These are phyloP conservation scores for Brenthis daphne DNA, from an alignment of 2,888 invertebrate genomes.

Conservation along the genomic window DNA sequence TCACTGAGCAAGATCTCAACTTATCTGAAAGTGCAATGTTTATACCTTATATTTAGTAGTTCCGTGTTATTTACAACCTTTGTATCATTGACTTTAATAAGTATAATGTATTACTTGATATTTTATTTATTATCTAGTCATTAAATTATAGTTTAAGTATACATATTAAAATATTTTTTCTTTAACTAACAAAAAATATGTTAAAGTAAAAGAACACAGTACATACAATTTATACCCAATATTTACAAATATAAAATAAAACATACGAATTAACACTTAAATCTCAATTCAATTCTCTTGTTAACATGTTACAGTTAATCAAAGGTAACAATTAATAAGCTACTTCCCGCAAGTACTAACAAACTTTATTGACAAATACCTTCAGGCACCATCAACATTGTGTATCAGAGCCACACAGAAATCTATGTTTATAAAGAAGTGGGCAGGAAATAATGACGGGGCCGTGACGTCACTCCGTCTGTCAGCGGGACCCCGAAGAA, in stretches of 20 bases:
- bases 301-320: no score
- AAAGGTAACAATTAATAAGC: background rate
- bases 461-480: slow-evolving; percentile 73
- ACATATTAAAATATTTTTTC: no score
- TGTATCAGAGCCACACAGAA: slow-evolving; percentile 19
- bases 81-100: background rate
- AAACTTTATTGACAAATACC: slow-evolving; percentile 25
- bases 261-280: background rate
- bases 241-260: background rate
- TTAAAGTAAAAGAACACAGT: background rate
- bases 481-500: slow-evolving; percentile 78
- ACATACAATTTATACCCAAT: background rate
- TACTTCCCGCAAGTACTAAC: slow-evolving; percentile 8
- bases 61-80: background rate
- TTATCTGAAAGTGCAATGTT: background rate
- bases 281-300: no score
- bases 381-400: slow-evolving; percentile 15
- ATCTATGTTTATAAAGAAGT: slow-evolving; percentile 26
- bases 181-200: background rate
- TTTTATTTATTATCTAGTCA: no score
- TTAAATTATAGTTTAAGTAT: no score
- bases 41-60: background rate
- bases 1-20: background rate
- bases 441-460: slow-evolving; percentile 71
- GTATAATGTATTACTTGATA: no score